phyloP scores from a whole-genome alignment of 2,113 vertebrate genomes.

The Nanorana parkeri region DNA sequence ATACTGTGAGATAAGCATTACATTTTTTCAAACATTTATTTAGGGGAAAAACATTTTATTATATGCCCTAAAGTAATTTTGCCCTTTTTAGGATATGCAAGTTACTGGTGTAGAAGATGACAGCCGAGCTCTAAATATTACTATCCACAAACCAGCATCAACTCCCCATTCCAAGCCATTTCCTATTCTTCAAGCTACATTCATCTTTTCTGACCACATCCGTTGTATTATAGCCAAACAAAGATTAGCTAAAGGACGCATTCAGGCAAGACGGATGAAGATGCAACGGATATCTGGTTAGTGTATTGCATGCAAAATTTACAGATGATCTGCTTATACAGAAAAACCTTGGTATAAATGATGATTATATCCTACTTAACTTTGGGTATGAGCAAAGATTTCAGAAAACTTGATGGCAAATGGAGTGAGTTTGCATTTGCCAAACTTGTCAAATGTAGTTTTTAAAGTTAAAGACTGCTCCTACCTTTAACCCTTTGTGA shows the following conservation, averaged over 20 bases:
- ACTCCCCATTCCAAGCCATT: slow-evolving; percentile 96
- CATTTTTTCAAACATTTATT: too few relatives aligned
- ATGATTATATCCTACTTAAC: too few relatives aligned
- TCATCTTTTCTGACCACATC: slow-evolving; percentile 96
- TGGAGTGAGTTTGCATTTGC: too few relatives aligned
- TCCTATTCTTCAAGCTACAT: slow-evolving; percentile 97
- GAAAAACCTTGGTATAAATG: too few relatives aligned
- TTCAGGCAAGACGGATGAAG: slow-evolving; percentile 95
- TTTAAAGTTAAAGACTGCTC: too few relatives aligned
- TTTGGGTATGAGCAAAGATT: too few relatives aligned
- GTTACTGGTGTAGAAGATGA: slow-evolving; percentile 96
- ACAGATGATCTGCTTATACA: too few relatives aligned
- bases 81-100: slow-evolving; percentile 89
- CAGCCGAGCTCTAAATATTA: slow-evolving; percentile 92
- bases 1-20: too few relatives aligned
- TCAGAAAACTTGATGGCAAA: too few relatives aligned
- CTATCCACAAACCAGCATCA: slow-evolving; percentile 94
- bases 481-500: too few relatives aligned
- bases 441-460: too few relatives aligned
- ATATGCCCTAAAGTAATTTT: background rate
- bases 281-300: slow-evolving; percentile 97
- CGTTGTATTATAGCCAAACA: slow-evolving; percentile 98
- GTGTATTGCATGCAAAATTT: background rate
- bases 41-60: too few relatives aligned
- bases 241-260: slow-evolving; percentile 93